phyloP scores from a whole-genome alignment of 2,888 invertebrate genomes.

The Cylloceria caligata region DNA sequence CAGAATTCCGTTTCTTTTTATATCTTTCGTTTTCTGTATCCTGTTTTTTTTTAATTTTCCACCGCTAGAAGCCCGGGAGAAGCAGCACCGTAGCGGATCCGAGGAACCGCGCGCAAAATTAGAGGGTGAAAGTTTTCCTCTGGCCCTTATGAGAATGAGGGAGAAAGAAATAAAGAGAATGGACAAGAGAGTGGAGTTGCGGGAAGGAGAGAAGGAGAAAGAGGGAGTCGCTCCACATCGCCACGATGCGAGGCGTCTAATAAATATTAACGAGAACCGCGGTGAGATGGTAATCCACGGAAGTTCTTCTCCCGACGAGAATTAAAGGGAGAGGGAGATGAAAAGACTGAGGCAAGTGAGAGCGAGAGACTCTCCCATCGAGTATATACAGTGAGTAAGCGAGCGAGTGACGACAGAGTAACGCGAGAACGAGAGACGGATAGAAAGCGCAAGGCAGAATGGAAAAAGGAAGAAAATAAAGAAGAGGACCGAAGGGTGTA shows the following conservation, averaged over 20 bases:
- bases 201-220: constrained; percentile 39
- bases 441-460: constrained; percentile 7
- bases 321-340: constrained; percentile 67
- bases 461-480: constrained; percentile 48
- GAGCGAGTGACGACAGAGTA: constrained; percentile 59
- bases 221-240: constrained; percentile 71
- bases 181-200: constrained; percentile 47
- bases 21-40: constrained; percentile 18
- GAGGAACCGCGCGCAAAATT: constrained; percentile 67
- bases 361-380: constrained; percentile 41
- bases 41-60: constrained; percentile 39
- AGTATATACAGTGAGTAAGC: constrained; percentile 58
- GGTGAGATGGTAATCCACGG: constrained; percentile 81
- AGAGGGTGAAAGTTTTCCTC: constrained; percentile 77
- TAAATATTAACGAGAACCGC: constrained; percentile 82
- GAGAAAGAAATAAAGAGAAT: constrained; percentile 49
- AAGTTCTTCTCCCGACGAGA: constrained; percentile 78
- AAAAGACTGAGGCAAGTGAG: constrained; percentile 43
- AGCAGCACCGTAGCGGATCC: constrained; percentile 18
- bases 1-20: constrained; percentile 4
- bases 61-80: constrained; percentile 10
- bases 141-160: constrained; percentile 49
- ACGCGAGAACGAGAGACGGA: constrained; percentile 48
- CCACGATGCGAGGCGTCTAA: constrained; percentile 76
- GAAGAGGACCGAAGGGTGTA: constrained; percentile 36